Evolutionary conservation across 1,140 invertebrate species (phyloP), one percentile per base, ranked within the genome.

Genomic region (Zaprionus africanus): DNA sequence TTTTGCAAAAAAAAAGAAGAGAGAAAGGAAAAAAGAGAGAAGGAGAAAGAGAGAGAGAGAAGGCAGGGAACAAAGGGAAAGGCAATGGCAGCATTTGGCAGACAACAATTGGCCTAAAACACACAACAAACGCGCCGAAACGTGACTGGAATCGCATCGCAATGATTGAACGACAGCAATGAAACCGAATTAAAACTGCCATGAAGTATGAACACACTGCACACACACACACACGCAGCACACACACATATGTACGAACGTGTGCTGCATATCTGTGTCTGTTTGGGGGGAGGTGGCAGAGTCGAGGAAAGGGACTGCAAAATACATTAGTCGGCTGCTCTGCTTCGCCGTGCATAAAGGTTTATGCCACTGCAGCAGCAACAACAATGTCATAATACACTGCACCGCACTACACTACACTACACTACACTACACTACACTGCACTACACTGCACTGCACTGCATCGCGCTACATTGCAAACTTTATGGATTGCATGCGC

Each of bases 101-200:
- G 58, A 77, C 69, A 68, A 64, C 76, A 79, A 76, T 76, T 76
- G 73, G 67, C 73, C 73, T 76, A 71, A 71, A 69, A 63, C 66
- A 64, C 56, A 76, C 63, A 78, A 66, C 76, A 77, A 85, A 86
- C 83, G 81, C 70, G 74, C 70, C 54, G 70, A 74, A 79, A 88
- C 83, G 84, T 88, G 84, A 87, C 84, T 86, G 66, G 84, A 87
- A 87, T 87, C 75, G 68, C 59, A 83, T 79, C 71, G 53, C 70
- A 87, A 88, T 86, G 82, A 87, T 87, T 87, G 80, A 87, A 87
- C 71, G 65, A 70, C 76, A 69, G 66, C 64, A 75, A 78, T 67
- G 79, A 87, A 82, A 86, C 72, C 70, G 80, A 88, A 88, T 83
- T 80, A 88, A 83, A 83, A 78, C 65, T 74, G 78, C 56, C 76